A percentile compares a stretch with the other conserved stretches of the same genome.
These are phyloP conservation scores for Halcyon malimbica DNA, from an alignment of 2,113 vertebrate species.

Conservation along the genomic window DNA sequence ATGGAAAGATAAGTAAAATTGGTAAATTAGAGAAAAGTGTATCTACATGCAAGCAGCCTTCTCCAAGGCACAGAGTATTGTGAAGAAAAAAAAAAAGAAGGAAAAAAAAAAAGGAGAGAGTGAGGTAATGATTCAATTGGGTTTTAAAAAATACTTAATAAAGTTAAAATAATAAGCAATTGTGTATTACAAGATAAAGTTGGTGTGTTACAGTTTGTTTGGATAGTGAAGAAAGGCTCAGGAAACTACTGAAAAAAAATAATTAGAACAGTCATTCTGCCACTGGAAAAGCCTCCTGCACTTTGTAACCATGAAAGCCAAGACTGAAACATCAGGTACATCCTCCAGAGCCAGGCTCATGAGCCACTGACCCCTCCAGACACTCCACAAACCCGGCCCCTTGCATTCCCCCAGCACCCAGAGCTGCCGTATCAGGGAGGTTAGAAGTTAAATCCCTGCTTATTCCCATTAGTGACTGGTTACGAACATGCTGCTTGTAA, in stretches of 20 bases:
- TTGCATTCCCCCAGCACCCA: background rate
- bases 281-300: background rate
- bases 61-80: background rate
- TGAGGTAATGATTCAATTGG: background rate
- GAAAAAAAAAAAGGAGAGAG: background rate
- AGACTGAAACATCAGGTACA: background rate
- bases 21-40: background rate
- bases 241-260: background rate
- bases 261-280: background rate
- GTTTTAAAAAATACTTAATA: background rate
- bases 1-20: background rate
- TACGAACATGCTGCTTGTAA: background rate
- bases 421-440: background rate
- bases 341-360: background rate
- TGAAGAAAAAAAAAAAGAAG: background rate
- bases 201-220: background rate
- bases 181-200: background rate
- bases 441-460: background rate
- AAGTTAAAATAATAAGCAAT: slow-evolving; percentile 14
- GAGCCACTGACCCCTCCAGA: background rate
- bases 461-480: background rate
- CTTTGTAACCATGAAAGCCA: background rate
- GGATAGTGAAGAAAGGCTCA: background rate
- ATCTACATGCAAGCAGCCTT: background rate
- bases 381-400: background rate